Conservation (phyloP, 2,797 vertebrate species). For the Clarias laeviceps region DNA sequence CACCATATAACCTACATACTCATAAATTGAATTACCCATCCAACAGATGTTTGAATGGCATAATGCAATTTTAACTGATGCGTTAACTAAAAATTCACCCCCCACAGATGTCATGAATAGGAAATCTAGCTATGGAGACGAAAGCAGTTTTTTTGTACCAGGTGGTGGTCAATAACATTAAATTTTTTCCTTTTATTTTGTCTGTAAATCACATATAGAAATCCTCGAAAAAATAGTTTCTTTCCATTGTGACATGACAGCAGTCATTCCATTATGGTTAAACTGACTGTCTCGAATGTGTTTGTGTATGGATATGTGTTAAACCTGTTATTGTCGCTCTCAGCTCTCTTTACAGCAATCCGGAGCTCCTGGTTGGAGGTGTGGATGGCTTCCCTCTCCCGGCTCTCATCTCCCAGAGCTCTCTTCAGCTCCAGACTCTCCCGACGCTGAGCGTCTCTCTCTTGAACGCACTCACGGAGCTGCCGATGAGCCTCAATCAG, state of each 20-base stretch:
- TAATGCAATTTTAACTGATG: no score
- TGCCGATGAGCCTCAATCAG: conserved; percentile 73
- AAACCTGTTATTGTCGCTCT: conserved; percentile 84
- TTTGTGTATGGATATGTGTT: background rate
- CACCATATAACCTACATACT: no score
- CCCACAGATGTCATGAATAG: no score
- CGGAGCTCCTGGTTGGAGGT: conserved; percentile 78
- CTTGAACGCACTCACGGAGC: conserved; percentile 71
- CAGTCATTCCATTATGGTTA: background rate
- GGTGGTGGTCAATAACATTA: no score
- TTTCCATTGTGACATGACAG: no score
- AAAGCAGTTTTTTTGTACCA: no score
- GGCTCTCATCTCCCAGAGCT: conserved; percentile 68
- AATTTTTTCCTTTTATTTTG: no score
- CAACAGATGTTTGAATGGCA: no score
- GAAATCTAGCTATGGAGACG: no score
- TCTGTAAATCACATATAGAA: background rate
- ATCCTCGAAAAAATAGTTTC: background rate
- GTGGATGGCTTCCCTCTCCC: conserved; percentile 77
- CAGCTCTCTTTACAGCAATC: conserved; percentile 68
- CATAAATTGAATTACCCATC: no score
- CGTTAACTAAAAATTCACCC: no score
- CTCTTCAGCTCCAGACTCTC: conserved; percentile 73
- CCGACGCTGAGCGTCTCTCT: conserved; percentile 69
- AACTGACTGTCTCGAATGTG: background rate